Base-by-base conservation (phyloP, 1,140 invertebrate species). In the Bombus pyrosoma region DNA sequence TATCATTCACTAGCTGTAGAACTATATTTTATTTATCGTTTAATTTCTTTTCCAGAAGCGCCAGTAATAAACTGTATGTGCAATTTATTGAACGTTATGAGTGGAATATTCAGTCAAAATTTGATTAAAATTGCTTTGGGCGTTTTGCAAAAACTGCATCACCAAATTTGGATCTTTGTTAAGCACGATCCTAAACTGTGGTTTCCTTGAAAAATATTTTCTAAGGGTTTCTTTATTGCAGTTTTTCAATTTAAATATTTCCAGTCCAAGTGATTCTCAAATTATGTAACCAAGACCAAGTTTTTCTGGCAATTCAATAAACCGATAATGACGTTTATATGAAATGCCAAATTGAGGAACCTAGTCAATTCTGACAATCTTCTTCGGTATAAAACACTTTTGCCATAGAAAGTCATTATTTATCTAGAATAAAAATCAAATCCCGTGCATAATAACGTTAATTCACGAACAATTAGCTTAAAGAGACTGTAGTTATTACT, bases 191-290 rank as follows among this genome's bases (percentile, higher is more conserved):
- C 25, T 59, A 59, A 59, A n/a, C n/a, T 59, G 28, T 59, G 57
- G 57, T 28, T 59, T 59, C 3, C 25, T 59, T 28, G 0, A 15
- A 32, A n/a, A 15, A 64, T 64, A 64, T 32, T 15, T n/a, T 15
- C 4, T 6, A 22, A 2, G 0, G 59, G 3, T 5, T 5, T 4
- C 0, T 5, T 12, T 5, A 15, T n/a, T 32, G 28, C 25, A 64
- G 13, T 32, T 15, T 13, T 2, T 2, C 6, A 5, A 64, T 64
- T 13, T 2, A 6, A 32, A 6, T 22, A 53, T 53, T 53, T 22
- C 18, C 5, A 32, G 5, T 32, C 28, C n/a, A 18, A 32, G n/a
- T 2, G n/a, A 64, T 32, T 15, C 12, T 32, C 12, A 5, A 64
- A 12, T 0, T 32, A 53, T 8, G n/a, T 15, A 32, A 32, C 1